phyloP scores from a whole-genome alignment of 2,888 invertebrate species.

The Lithophane ornitopus region DNA sequence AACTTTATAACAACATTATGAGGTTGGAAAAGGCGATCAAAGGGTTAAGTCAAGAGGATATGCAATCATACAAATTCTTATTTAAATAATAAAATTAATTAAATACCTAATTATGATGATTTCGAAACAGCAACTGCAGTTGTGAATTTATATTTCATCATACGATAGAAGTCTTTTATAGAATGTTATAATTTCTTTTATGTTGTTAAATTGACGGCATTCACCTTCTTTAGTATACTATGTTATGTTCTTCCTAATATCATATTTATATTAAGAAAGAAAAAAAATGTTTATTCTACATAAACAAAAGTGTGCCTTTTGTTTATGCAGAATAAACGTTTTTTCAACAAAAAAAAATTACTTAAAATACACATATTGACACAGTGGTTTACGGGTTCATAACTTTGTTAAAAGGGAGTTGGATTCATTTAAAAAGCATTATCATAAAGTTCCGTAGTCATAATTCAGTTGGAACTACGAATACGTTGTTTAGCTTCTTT shows the following conservation, averaged over 20 bases:
- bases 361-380: too few species aligned
- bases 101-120: background rate
- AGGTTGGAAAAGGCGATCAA: too few species aligned
- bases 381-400: slow-evolving; percentile 28
- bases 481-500: background rate
- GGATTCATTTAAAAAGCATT: slow-evolving; percentile 29
- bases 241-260: slow-evolving; percentile 3
- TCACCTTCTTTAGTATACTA: background rate
- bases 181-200: background rate
- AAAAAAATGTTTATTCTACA: too few species aligned
- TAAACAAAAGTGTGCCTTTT: too few species aligned
- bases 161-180: background rate
- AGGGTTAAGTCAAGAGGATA: too few species aligned
- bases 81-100: background rate
- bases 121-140: background rate
- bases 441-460: slow-evolving; percentile 6
- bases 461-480: background rate
- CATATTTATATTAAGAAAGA: slow-evolving; percentile 32
- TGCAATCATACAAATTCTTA: background rate
- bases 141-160: background rate
- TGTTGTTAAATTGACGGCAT: slow-evolving; percentile 42
- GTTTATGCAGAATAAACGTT: too few species aligned
- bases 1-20: too few species aligned
- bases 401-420: slow-evolving; percentile 6
- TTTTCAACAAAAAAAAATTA: too few species aligned